Evolutionary conservation across 2,113 vertebrate species (phyloP).

Genomic region (Tragelaphus imberbis): DNA sequence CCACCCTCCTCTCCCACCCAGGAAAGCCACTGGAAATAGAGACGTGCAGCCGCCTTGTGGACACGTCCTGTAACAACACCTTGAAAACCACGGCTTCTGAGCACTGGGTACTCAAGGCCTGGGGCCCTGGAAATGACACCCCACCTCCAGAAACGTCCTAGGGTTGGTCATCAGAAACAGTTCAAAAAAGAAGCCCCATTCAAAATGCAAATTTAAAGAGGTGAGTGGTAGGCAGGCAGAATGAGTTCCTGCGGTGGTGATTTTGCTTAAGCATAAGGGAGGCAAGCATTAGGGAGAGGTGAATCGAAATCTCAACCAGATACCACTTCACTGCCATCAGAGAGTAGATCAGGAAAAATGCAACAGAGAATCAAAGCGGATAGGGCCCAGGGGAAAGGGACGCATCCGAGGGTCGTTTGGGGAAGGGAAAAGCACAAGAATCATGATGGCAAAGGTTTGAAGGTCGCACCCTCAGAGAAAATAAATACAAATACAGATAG

Average conservation of each 20-base stretch:
- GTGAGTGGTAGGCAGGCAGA: too few relatives aligned
- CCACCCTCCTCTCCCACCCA: too few relatives aligned
- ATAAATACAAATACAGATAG: not conserved
- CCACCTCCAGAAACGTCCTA: not conserved
- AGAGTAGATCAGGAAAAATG: too few relatives aligned
- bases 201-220: not conserved
- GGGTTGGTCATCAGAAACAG: not conserved
- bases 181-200: rapidly evolving
- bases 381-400: not conserved
- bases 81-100: too few relatives aligned
- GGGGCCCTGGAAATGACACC: not conserved
- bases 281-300: not conserved
- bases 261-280: not conserved
- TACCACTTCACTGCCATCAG: too few relatives aligned
- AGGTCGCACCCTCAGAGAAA: too few relatives aligned
- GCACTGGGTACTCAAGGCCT: not conserved
- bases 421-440: too few relatives aligned
- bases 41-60: too few relatives aligned
- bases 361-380: not conserved
- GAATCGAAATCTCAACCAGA: not conserved
- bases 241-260: not conserved
- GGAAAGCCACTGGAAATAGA: too few relatives aligned
- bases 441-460: too few relatives aligned
- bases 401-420: rapidly evolving
- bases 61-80: too few relatives aligned